A percentile compares a stretch with the other conserved stretches of the same genome.
Conservation (phyloP, 2,113 vertebrate species). For the Channa argus region DNA sequence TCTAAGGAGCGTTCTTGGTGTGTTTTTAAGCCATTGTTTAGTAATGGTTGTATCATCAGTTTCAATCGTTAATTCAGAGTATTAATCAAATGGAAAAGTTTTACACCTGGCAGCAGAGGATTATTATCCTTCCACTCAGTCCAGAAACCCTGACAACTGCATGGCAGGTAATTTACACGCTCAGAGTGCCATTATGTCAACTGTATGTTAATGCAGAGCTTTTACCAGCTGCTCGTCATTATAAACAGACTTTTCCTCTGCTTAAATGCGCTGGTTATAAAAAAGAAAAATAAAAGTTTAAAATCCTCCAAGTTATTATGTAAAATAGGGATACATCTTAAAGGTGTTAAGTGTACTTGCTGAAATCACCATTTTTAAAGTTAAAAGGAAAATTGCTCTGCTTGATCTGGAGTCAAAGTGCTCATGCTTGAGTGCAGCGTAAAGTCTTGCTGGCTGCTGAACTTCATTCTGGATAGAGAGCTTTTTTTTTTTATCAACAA, state of each 20-base stretch:
- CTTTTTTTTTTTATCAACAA: slow-evolving; percentile 15
- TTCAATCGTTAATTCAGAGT: slow-evolving; percentile 38
- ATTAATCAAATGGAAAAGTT: slow-evolving; percentile 72
- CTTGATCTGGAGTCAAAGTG: slow-evolving; percentile 45
- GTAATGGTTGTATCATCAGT: slow-evolving; percentile 14
- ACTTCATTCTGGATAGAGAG: slow-evolving; percentile 47
- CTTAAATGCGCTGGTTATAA: slow-evolving; percentile 24
- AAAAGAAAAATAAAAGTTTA: slow-evolving; percentile 25
- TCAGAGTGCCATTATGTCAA: slow-evolving; percentile 66
- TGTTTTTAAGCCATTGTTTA: slow-evolving; percentile 6
- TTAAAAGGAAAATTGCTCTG: slow-evolving; percentile 60
- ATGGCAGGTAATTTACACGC: slow-evolving; percentile 66
- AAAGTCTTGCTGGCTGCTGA: slow-evolving; percentile 35
- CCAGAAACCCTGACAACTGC: slow-evolving; percentile 64
- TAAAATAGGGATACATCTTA: slow-evolving; percentile 57
- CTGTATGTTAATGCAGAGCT: slow-evolving; percentile 66
- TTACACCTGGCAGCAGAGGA: slow-evolving; percentile 30
- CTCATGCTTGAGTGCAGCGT: background rate
- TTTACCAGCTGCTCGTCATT: slow-evolving; percentile 71
- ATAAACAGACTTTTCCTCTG: slow-evolving; percentile 44
- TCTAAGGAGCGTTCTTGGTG: slow-evolving; percentile 1
- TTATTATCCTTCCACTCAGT: slow-evolving; percentile 55
- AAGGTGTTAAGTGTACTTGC: slow-evolving; percentile 58
- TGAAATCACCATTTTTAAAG: slow-evolving; percentile 58
- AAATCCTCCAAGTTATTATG: slow-evolving; percentile 70